A percentile compares a stretch with the other conserved stretches of the same genome.
These are phyloP conservation scores for Drosophila cognata DNA, from an alignment of 2,888 invertebrate species.

Conservation along the genomic window DNA sequence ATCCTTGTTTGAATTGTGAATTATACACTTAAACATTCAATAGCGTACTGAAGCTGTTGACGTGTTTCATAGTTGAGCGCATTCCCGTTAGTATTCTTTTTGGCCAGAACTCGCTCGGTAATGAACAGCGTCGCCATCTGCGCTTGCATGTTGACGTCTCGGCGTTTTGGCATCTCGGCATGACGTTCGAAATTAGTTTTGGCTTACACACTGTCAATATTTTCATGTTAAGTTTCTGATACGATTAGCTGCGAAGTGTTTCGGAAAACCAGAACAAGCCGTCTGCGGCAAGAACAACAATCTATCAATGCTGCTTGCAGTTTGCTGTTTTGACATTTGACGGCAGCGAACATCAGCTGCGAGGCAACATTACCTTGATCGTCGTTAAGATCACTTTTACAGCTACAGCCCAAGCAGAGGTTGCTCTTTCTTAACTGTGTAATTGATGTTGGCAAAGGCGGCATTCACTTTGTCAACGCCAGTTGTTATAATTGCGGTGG, in stretches of 20 bases:
- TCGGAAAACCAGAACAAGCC: constrained; percentile 46
- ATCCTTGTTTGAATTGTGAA: neutral
- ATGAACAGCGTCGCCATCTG: constrained; percentile 38
- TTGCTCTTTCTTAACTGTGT: constrained; percentile 28
- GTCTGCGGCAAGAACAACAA: constrained; percentile 9
- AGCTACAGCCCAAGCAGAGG: constrained; percentile 16
- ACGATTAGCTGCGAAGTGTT: constrained; percentile 61
- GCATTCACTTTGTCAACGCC: constrained; percentile 69
- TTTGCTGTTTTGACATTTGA: constrained; percentile 69
- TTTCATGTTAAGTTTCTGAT: constrained; percentile 49
- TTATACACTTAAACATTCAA: neutral
- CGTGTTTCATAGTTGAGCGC: constrained; percentile 15
- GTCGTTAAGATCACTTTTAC: constrained; percentile 60
- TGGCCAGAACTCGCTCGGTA: constrained; percentile 11
- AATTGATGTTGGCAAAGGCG: constrained; percentile 46
- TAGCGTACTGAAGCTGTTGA: neutral
- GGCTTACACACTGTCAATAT: constrained; percentile 53
- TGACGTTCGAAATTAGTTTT: constrained; percentile 55
- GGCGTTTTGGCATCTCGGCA: constrained; percentile 26
- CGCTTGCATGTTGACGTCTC: constrained; percentile 34
- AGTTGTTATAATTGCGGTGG: constrained; percentile 57
- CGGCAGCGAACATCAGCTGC: constrained; percentile 34
- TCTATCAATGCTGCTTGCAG: constrained; percentile 35
- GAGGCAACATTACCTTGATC: constrained; percentile 67
- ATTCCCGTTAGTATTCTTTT: constrained; percentile 2